Evolutionary conservation across 2,113 vertebrate genomes (phyloP).

Genomic region (Bambusicola thoracicus): DNA sequence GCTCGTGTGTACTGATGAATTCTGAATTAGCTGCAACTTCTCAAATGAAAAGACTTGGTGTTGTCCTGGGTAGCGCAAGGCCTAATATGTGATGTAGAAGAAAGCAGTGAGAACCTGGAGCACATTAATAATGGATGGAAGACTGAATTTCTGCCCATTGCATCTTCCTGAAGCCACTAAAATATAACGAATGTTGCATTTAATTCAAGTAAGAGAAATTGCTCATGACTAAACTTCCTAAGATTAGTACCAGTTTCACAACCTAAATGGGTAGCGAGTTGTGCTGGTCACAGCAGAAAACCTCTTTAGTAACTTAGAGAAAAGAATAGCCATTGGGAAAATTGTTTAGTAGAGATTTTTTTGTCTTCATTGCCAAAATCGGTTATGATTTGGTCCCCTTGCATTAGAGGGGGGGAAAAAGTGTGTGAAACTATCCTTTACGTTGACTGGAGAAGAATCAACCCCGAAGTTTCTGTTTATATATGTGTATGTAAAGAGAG

Average conservation of each 20-base stretch:
- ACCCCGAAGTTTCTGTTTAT: accelerated
- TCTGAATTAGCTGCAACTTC: conserved; percentile 12
- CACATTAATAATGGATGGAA: neutral
- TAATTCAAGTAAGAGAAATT: neutral
- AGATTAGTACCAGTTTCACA: neutral
- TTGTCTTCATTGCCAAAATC: neutral
- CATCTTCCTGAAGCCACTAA: neutral
- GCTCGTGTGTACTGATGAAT: conserved; percentile 5
- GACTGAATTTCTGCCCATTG: neutral
- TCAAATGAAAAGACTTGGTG: conserved; percentile 2
- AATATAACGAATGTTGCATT: neutral
- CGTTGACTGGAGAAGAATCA: neutral
- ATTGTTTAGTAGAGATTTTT: neutral
- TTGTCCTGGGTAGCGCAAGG: neutral
- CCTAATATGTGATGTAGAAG: neutral
- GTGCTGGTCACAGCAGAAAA: neutral
- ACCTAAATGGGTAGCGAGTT: neutral
- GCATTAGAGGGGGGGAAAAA: neutral
- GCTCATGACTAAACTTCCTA: neutral
- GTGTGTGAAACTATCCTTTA: neutral
- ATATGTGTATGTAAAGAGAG: neutral
- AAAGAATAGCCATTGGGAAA: neutral
- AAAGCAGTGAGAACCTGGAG: neutral
- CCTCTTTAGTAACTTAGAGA: neutral
- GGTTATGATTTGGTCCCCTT: neutral